Evolutionary conservation across 2,888 invertebrate genomes (phyloP).

Genomic region (Herminia tarsipennalis): DNA sequence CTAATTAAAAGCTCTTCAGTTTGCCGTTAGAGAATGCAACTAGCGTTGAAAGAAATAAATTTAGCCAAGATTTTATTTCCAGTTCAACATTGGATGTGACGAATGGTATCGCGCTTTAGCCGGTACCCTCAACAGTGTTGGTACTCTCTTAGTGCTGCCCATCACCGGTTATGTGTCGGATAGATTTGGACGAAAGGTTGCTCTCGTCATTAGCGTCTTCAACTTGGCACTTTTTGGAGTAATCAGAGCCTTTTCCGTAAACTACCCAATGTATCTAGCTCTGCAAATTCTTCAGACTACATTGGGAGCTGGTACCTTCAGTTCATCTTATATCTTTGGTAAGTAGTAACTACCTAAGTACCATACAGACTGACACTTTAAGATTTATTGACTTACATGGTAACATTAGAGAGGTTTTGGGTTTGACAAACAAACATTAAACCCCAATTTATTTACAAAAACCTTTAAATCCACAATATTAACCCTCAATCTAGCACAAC

Average conservation of each 20-base stretch:
- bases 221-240: constrained; percentile 75
- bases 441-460: too few relatives aligned
- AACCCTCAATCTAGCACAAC: too few relatives aligned
- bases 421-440: too few relatives aligned
- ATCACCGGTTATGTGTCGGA: constrained; percentile 89
- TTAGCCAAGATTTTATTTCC: constrained; percentile 39
- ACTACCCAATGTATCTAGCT: constrained; percentile 80
- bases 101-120: constrained; percentile 89
- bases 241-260: constrained; percentile 81
- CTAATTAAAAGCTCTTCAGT: too few relatives aligned
- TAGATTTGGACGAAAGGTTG: constrained; percentile 81
- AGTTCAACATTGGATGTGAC: constrained; percentile 88
- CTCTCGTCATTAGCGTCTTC: constrained; percentile 75
- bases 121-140: constrained; percentile 89
- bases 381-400: too few relatives aligned
- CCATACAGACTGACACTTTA: too few relatives aligned
- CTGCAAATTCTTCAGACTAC: constrained; percentile 82
- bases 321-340: constrained; percentile 76
- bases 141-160: constrained; percentile 88
- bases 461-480: too few relatives aligned
- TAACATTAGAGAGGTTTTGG: too few relatives aligned
- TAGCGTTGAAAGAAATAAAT: too few relatives aligned
- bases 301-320: constrained; percentile 81
- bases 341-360: too few relatives aligned
- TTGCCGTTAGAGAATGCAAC: too few relatives aligned